These are phyloP conservation scores for Cancer borealis DNA, from an alignment of 2,888 invertebrate genomes.

Conservation along the genomic window DNA sequence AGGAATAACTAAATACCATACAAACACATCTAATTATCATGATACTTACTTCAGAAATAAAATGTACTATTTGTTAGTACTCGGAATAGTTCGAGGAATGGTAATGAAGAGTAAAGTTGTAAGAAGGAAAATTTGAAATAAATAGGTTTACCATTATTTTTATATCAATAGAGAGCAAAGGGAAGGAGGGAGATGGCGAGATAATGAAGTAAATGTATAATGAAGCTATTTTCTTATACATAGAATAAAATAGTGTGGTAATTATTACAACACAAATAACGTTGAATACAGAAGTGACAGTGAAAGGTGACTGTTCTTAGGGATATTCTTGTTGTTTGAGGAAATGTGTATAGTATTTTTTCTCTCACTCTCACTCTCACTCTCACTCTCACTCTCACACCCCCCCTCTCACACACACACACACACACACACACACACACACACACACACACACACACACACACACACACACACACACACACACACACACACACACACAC, in stretches of 20 bases:
- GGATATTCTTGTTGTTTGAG: not conserved
- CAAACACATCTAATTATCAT: not conserved
- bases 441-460: not conserved
- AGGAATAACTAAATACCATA: not conserved
- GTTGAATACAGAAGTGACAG: not conserved
- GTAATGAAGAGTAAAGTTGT: not conserved
- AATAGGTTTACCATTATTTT: not conserved
- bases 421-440: not conserved
- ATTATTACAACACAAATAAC: not conserved
- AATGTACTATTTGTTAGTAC: no score
- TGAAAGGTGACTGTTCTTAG: not conserved
- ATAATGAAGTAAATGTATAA: not conserved
- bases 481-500: no score
- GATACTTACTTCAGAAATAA: not conserved
- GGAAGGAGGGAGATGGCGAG: slow-evolving; percentile 5
- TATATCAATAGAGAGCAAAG: not conserved
- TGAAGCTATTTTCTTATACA: not conserved
- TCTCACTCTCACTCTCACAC: not conserved
- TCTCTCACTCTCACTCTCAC: not conserved
- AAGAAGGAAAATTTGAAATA: not conserved
- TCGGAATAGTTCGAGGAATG: no score
- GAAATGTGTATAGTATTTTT: not conserved
- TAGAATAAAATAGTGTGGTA: not conserved
- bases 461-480: no score
- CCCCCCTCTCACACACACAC: no score